These are phyloP conservation scores for Silurus glanis DNA, from an alignment of 2,113 vertebrate species.

Conservation along the genomic window DNA sequence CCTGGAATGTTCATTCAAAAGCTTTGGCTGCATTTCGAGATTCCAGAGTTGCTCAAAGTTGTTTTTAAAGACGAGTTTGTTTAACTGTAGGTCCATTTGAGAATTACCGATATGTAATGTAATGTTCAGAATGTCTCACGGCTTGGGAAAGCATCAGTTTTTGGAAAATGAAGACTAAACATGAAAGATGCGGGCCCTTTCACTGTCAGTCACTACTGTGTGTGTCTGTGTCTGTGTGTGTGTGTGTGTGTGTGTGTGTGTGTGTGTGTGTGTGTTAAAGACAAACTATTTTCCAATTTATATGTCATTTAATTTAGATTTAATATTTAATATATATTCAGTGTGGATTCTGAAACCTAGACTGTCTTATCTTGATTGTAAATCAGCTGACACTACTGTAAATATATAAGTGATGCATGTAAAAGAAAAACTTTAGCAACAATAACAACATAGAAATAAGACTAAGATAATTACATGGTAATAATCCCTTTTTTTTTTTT, in stretches of 20 bases:
- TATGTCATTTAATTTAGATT: no score
- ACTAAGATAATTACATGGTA: background rate
- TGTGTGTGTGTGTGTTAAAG: no score
- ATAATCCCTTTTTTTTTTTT: background rate
- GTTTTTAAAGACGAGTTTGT: conserved; percentile 39
- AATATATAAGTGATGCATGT: background rate
- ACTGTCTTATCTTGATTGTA: background rate
- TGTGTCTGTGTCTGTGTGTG: background rate
- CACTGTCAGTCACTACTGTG: background rate
- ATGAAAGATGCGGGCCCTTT: background rate
- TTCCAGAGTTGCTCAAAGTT: conserved; percentile 26
- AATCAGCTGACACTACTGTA: background rate
- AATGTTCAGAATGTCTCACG: conserved; percentile 26
- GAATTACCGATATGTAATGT: conserved; percentile 20
- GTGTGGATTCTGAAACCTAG: background rate
- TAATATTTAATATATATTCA: background rate
- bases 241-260: no score
- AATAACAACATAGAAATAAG: background rate
- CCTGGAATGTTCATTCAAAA: conserved; percentile 54
- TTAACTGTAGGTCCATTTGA: conserved; percentile 38
- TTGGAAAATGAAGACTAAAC: conserved; percentile 23
- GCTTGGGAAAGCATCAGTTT: conserved; percentile 5
- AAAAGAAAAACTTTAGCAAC: background rate
- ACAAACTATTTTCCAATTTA: no score
- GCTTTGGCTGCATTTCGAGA: conserved; percentile 31